These are phyloP conservation scores for Mechanitis mazaeus DNA, from an alignment of 2,888 invertebrate species.

Conservation along the genomic window DNA sequence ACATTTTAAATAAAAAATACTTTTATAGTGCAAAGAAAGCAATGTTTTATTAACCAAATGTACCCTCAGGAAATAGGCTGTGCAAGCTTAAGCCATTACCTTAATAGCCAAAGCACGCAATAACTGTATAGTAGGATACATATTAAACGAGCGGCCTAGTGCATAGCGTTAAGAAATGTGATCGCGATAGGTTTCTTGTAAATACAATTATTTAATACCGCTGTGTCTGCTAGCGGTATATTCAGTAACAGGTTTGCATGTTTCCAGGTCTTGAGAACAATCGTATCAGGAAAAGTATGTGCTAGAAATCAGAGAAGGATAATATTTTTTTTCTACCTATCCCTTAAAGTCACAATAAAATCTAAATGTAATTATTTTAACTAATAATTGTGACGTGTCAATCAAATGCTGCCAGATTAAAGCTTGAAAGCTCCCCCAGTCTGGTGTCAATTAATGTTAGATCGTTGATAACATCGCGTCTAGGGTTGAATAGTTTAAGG, in stretches of 20 bases:
- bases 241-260: too few relatives aligned
- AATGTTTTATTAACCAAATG: slow-evolving; percentile 4
- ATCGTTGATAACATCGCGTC: neutral
- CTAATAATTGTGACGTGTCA: neutral
- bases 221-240: too few relatives aligned
- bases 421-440: neutral
- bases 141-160: slow-evolving; percentile 11
- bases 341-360: neutral
- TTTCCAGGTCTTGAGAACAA: too few relatives aligned
- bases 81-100: slow-evolving; percentile 21
- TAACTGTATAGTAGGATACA: slow-evolving; percentile 9
- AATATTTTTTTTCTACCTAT: neutral
- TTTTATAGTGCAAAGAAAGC: neutral
- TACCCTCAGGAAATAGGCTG: slow-evolving; percentile 5
- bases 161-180: slow-evolving; percentile 15
- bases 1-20: neutral
- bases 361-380: neutral
- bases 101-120: slow-evolving; percentile 19
- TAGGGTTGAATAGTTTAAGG: slow-evolving; percentile 3
- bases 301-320: too few relatives aligned
- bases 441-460: slow-evolving; percentile 3
- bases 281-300: too few relatives aligned
- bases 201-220: slow-evolving; percentile 3
- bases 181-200: slow-evolving; percentile 14
- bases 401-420: neutral